Conservation (phyloP, 2,888 invertebrate species). For the Mechanitis mazaeus region DNA sequence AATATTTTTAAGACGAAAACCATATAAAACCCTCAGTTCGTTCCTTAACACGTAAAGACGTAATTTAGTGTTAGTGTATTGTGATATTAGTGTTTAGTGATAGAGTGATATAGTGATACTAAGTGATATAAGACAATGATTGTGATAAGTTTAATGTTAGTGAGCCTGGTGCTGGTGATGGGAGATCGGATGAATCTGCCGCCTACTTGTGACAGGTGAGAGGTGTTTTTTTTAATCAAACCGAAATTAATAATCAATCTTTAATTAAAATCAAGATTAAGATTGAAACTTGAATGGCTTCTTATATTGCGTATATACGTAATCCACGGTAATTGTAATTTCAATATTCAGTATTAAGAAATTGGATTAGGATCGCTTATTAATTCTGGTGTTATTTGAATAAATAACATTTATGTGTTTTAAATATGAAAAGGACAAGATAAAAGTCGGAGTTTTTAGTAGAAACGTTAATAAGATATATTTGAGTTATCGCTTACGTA, state of each 20-base stretch:
- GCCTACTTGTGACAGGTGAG: constrained; percentile 76
- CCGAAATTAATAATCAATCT: neutral
- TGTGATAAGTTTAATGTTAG: constrained; percentile 47
- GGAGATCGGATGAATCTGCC: constrained; percentile 64
- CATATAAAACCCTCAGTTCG: constrained; percentile 56
- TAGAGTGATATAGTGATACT: constrained; percentile 45
- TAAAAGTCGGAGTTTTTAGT: no score
- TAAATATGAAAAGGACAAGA: no score
- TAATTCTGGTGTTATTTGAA: no score
- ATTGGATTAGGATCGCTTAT: no score
- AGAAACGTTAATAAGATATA: no score
- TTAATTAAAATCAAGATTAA: no score
- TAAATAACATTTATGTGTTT: no score
- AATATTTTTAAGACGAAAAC: constrained; percentile 56
- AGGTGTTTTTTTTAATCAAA: constrained; percentile 36
- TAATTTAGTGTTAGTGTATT: constrained; percentile 41
- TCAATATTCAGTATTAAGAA: no score
- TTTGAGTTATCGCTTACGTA: no score
- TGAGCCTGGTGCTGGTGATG: constrained; percentile 41
- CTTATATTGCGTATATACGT: no score
- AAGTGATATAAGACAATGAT: constrained; percentile 37
- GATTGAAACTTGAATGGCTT: no score
- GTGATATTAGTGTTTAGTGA: constrained; percentile 59
- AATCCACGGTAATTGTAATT: no score
- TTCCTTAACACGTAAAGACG: constrained; percentile 61